phyloP scores from a whole-genome alignment of 2,888 invertebrate species.

The Vesta saturnalis region DNA sequence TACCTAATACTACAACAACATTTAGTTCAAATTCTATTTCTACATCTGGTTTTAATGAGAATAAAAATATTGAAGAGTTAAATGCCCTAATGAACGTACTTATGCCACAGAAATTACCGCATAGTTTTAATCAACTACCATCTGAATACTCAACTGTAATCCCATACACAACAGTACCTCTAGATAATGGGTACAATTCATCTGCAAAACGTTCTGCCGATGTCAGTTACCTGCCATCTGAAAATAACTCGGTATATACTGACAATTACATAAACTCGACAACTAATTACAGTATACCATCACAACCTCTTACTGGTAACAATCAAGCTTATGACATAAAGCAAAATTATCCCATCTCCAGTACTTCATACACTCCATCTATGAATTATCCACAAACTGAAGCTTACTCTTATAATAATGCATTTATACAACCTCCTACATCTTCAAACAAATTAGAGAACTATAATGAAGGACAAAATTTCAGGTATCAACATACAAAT shows the following conservation, averaged over 20 bases:
- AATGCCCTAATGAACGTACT: constrained; percentile 45
- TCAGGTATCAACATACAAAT: not conserved
- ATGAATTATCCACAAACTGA: not conserved
- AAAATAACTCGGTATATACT: too few relatives aligned
- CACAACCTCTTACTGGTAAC: not conserved
- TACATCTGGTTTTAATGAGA: constrained; percentile 17
- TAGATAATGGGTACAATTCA: not conserved
- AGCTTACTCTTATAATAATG: constrained; percentile 9
- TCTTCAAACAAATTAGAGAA: not conserved
- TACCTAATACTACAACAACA: constrained; percentile 25
- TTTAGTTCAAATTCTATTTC: constrained; percentile 23
- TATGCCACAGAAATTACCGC: constrained; percentile 30
- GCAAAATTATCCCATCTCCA: not conserved
- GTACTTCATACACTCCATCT: not conserved
- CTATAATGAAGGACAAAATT: not conserved
- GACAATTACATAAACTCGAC: not conserved
- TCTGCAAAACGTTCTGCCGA: not conserved
- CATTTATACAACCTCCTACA: not conserved
- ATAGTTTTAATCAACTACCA: not conserved
- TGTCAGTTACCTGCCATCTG: too few relatives aligned
- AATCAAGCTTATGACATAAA: constrained; percentile 10
- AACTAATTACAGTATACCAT: not conserved
- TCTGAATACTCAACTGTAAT: not conserved
- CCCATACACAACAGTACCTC: not conserved
- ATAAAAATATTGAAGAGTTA: constrained; percentile 43